A percentile compares a stretch with the other conserved stretches of the same genome.
phyloP scores from a whole-genome alignment of 2,888 invertebrate genomes.

The Lasioglossum vierecki region DNA sequence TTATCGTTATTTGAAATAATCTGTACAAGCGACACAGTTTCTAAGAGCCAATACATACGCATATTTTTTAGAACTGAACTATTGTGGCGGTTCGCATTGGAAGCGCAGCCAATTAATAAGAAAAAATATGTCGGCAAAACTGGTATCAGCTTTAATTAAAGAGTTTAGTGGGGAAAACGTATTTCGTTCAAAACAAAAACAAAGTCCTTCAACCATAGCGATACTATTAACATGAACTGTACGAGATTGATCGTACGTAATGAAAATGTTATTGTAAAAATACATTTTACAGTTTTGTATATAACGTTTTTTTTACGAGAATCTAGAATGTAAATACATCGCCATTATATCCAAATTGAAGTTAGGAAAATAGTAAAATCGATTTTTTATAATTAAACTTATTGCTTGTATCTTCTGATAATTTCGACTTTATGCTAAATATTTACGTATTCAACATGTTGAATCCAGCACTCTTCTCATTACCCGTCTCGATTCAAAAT shows the following conservation, averaged over 20 bases:
- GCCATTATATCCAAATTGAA: background rate
- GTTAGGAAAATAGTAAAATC: background rate
- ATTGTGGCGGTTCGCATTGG: background rate
- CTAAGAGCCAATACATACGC: background rate
- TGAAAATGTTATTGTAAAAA: background rate
- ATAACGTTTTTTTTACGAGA: background rate
- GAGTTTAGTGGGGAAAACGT: background rate
- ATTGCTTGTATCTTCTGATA: background rate
- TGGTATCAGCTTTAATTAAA: background rate
- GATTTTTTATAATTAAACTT: background rate
- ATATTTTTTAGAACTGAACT: background rate
- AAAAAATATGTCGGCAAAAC: background rate
- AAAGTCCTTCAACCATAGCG: background rate
- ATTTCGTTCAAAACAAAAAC: background rate
- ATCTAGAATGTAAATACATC: background rate
- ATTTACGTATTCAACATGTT: background rate
- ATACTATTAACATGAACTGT: background rate
- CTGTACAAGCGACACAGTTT: background rate
- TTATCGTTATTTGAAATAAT: background rate
- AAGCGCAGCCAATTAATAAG: background rate
- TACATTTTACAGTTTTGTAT: background rate
- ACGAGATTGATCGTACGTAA: background rate
- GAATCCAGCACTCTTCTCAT: background rate
- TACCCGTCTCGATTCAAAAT: background rate
- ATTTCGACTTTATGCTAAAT: background rate